Evolutionary conservation across 2,888 invertebrate genomes (phyloP), one percentile per base, ranked within the genome.

Genomic region (Calameuta filiformis): DNA sequence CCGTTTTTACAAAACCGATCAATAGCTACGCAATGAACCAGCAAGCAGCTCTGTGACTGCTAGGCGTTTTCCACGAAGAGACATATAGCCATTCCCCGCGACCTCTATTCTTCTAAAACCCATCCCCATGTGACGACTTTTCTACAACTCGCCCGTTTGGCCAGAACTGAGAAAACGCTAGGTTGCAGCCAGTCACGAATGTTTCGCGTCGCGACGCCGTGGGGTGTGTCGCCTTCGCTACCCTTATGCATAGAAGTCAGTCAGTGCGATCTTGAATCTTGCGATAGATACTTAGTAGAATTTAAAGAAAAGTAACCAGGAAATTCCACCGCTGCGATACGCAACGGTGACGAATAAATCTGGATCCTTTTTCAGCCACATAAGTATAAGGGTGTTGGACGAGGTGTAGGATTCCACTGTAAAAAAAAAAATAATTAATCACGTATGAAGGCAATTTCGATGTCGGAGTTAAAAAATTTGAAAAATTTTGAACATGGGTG

Each of bases 161-260:
- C 31, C 68, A 3, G 56, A 34, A n/a, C 34, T 11, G 33, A 35
- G 23, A 30, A n/a, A 74, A n/a, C 74, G 35, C 34, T 34, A 34
- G 74, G 56, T 9, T 74, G 35, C 35, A 74, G 73, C 75, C 77
- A 78, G 79, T 78, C 77, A 81, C 81, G 79, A 81, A 81, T 73
- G 74, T 75, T 37, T 56, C 69, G 35, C 35, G 33, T 35, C 30
- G 35, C 35, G n/a, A 74, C 74, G n/a, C 30, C 23, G 35, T 23
- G 73, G 35, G 12, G 71, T 31, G 71, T 33, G 31, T 34, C 71
- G 31, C 3, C 12, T 31, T 12, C 71, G 33, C 71, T 71, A 31
- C 12, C 33, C 33, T 31, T 71, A 71, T 34, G 4, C 56, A 0
- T 23, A 56, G 56, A 56, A 56, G 56, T 9, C 56, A 56, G 23